Conservation (phyloP, 2,113 vertebrate species). For the Otocyon megalotis region DNA sequence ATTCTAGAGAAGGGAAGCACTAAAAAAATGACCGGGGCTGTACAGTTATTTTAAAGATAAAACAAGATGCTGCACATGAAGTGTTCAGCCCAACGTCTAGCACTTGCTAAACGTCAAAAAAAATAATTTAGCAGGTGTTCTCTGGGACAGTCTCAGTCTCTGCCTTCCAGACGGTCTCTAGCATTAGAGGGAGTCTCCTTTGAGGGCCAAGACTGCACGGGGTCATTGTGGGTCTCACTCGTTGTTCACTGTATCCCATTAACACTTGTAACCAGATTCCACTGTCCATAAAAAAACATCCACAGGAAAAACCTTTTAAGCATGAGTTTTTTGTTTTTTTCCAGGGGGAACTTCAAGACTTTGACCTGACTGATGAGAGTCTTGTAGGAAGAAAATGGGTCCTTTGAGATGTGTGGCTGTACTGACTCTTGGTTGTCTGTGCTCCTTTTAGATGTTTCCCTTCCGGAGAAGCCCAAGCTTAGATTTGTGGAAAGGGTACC, state of each 20-base stretch:
- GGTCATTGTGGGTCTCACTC: too few relatives aligned
- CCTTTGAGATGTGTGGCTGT: neutral
- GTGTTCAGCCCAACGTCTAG: neutral
- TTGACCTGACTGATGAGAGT: neutral
- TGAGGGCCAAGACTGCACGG: too few relatives aligned
- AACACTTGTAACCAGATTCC: neutral
- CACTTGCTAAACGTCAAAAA: neutral
- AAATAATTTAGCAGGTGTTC: neutral
- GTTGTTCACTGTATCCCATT: neutral
- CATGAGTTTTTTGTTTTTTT: neutral
- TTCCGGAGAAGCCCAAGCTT: slow-evolving; percentile 93
- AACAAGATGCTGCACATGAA: neutral
- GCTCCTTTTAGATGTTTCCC: slow-evolving; percentile 86
- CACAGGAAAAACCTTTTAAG: neutral
- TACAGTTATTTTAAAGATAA: slow-evolving; percentile 39
- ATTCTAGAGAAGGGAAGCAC: neutral
- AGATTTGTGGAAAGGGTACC: slow-evolving; percentile 94
- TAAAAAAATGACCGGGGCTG: neutral
- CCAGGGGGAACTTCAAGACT: neutral
- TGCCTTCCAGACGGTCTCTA: neutral
- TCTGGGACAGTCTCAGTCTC: neutral
- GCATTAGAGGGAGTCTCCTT: neutral
- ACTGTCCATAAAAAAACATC: neutral
- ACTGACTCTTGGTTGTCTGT: neutral
- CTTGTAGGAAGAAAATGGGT: neutral